phyloP scores from a whole-genome alignment of 2,888 invertebrate species.

The Thymelicus sylvestris region DNA sequence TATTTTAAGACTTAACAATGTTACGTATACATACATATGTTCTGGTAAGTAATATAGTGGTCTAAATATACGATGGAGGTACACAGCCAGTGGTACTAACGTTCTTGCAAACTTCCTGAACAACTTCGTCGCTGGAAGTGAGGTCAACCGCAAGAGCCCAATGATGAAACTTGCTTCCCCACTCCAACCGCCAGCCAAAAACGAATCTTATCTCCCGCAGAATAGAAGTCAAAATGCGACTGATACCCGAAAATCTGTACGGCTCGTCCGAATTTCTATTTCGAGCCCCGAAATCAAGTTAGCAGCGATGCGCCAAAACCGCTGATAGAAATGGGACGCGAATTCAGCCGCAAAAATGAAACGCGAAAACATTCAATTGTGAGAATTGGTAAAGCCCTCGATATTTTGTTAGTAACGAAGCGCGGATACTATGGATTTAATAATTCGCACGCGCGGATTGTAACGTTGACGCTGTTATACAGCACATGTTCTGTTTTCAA shows the following conservation, averaged over 20 bases:
- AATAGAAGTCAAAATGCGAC: neutral
- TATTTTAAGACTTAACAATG: neutral
- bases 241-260: neutral
- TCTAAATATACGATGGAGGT: neutral
- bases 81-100: slow-evolving; percentile 8
- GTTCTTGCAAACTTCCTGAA: slow-evolving; percentile 13
- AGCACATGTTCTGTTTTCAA: too few species aligned
- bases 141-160: slow-evolving; percentile 12
- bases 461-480: neutral
- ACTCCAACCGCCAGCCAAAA: neutral
- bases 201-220: neutral
- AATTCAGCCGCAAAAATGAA: slow-evolving; percentile 34
- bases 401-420: slow-evolving; percentile 24
- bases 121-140: slow-evolving; percentile 13
- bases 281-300: slow-evolving; percentile 24
- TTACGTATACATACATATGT: neutral
- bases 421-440: slow-evolving; percentile 18
- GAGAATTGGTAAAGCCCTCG: slow-evolving; percentile 23
- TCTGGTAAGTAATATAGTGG: neutral
- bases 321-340: slow-evolving; percentile 33
- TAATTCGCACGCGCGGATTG: neutral
- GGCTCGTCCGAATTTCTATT: slow-evolving; percentile 22
- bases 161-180: slow-evolving; percentile 8
- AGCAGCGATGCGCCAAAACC: slow-evolving; percentile 23
- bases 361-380: slow-evolving; percentile 31